These are phyloP conservation scores for Stramonita haemastoma DNA, from an alignment of 2,888 invertebrate species.

Conservation along the genomic window DNA sequence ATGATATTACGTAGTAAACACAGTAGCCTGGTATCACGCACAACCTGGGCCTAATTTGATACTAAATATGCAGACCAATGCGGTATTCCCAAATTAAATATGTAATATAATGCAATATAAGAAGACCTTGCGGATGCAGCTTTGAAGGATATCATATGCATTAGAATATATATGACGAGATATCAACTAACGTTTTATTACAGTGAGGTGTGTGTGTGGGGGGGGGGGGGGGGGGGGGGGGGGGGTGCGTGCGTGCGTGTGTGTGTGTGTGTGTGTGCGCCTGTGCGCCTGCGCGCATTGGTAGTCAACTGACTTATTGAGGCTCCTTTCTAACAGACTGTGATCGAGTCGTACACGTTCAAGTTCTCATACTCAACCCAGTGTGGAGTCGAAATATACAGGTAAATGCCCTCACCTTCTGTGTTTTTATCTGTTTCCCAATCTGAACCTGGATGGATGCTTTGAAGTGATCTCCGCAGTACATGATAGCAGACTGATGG, in stretches of 20 bases:
- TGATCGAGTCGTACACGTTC: slow-evolving; percentile 78
- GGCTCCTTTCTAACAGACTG: slow-evolving; percentile 64
- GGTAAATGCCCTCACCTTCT: slow-evolving; percentile 56
- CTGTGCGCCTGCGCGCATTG: background rate
- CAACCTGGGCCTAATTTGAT: no score
- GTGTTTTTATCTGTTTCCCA: background rate
- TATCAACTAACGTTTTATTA: background rate
- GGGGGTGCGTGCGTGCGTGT: background rate
- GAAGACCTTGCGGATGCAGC: no score
- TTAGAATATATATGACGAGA: background rate
- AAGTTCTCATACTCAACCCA: slow-evolving; percentile 75
- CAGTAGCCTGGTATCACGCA: no score
- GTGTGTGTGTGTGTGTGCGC: background rate
- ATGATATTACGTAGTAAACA: no score
- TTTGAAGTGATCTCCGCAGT: no score
- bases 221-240: background rate
- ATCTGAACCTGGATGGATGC: no score
- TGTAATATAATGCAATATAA: no score
- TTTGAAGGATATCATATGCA: no score
- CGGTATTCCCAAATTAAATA: no score
- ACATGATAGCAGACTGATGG: no score
- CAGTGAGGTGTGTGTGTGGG: background rate
- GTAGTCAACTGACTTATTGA: background rate
- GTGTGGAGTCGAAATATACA: slow-evolving; percentile 73
- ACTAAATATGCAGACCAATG: no score